Percentiles rank a stretch among this genome's conserved stretches.
These are phyloP conservation scores for Amphiprion ocellaris DNA, from an alignment of 2,113 vertebrate genomes.

Conservation along the genomic window DNA sequence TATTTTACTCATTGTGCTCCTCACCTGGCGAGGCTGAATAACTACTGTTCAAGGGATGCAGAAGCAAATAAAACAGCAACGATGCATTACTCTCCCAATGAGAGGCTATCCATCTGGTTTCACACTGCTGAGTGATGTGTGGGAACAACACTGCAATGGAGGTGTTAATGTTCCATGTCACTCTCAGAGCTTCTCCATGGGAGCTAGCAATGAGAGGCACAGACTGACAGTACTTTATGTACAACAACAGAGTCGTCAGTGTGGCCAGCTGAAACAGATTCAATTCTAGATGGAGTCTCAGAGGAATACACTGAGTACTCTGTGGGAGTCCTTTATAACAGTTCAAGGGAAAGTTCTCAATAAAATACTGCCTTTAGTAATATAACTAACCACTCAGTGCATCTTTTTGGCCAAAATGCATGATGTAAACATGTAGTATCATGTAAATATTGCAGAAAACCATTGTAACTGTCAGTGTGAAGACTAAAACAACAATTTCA, in stretches of 20 bases:
- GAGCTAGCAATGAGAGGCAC: constrained; percentile 45
- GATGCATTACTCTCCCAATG: constrained; percentile 31
- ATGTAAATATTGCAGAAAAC: too few species aligned
- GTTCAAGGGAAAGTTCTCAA: constrained; percentile 9
- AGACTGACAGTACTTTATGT: constrained; percentile 56
- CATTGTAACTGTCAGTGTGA: too few species aligned
- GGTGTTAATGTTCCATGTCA: constrained; percentile 78
- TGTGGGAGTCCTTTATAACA: not conserved
- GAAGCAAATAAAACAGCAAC: constrained; percentile 28
- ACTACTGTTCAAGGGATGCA: constrained; percentile 19
- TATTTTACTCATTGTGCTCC: constrained; percentile 7
- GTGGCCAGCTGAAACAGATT: constrained; percentile 35
- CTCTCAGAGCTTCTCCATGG: constrained; percentile 60
- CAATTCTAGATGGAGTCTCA: constrained; percentile 5
- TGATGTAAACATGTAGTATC: too few species aligned
- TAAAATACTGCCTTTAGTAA: not conserved
- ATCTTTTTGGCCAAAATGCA: too few species aligned
- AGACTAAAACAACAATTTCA: too few species aligned
- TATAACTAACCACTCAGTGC: not conserved
- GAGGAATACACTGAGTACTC: not conserved
- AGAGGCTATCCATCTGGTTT: constrained; percentile 74
- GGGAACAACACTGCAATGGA: constrained; percentile 64
- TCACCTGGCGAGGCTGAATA: constrained; percentile 24
- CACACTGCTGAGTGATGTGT: constrained; percentile 71
- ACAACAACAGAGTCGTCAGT: constrained; percentile 43